Conservation (phyloP, 2,797 vertebrate species). For the Tympanoctomys barrerae region DNA sequence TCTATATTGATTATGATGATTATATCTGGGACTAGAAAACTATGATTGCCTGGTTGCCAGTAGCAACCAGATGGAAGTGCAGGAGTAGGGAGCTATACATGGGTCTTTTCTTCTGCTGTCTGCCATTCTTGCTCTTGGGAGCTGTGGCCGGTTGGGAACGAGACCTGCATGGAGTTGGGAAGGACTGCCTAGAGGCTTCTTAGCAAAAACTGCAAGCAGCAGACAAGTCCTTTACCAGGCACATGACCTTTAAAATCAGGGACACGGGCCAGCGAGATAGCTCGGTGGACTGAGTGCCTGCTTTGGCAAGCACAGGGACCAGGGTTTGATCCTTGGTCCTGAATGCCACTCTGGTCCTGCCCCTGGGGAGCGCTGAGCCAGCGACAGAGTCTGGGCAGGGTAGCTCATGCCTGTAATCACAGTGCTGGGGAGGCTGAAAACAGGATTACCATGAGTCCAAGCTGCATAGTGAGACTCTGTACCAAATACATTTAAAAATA, state of each 20-base stretch:
- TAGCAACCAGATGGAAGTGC: conserved; percentile 79
- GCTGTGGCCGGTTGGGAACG: not conserved
- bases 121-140: not conserved
- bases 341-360: too few species aligned
- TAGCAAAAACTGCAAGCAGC: not conserved
- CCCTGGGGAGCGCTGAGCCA: too few species aligned
- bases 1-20: conserved; percentile 84
- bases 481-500: too few species aligned
- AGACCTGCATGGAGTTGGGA: not conserved
- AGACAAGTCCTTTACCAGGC: not conserved
- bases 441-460: too few species aligned
- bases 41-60: conserved; percentile 82
- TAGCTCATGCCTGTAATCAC: too few species aligned
- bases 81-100: not conserved
- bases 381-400: too few species aligned
- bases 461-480: too few species aligned
- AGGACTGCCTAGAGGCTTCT: not conserved
- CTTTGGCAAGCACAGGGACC: too few species aligned
- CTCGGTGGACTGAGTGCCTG: too few species aligned
- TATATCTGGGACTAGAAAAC: conserved; percentile 80
- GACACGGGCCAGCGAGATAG: not conserved
- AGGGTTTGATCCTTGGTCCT: too few species aligned
- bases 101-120: not conserved
- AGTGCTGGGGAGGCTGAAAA: too few species aligned
- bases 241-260: not conserved